Percentiles rank a stretch among this genome's conserved stretches.
Evolutionary conservation across 2,113 vertebrate species (phyloP).

Genomic region (Gavia stellata): DNA sequence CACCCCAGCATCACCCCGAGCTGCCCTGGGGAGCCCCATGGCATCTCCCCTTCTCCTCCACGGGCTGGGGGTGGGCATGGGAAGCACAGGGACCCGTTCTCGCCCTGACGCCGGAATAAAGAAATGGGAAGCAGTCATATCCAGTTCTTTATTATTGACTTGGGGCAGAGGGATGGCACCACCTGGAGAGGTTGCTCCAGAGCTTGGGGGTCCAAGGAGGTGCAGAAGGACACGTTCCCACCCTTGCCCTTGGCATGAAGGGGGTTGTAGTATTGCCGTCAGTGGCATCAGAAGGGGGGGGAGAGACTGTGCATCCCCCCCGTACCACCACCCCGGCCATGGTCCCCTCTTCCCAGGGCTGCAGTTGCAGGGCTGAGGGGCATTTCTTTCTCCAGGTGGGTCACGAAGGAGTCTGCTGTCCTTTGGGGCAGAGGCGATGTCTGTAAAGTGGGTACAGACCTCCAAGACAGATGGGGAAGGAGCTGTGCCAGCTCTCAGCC

Average conservation of each 20-base stretch:
- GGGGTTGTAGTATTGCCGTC: not conserved
- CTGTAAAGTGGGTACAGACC: not conserved
- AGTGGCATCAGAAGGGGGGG: fast-evolving
- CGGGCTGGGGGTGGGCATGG: not conserved
- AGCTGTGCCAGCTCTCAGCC: not conserved
- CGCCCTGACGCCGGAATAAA: fast-evolving
- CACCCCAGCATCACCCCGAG: not conserved
- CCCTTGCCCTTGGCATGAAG: not conserved
- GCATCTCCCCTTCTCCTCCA: not conserved
- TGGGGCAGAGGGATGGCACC: not conserved
- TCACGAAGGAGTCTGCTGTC: not conserved
- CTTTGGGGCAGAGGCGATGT: fast-evolving
- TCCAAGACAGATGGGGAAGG: not conserved
- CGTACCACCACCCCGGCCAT: fast-evolving
- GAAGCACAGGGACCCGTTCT: fast-evolving
- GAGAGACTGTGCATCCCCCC: not conserved
- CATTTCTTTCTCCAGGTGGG: not conserved
- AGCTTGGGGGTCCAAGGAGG: not conserved
- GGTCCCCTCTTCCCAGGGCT: not conserved
- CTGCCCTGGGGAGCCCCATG: not conserved
- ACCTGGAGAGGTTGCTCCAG: not conserved
- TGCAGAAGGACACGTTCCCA: not conserved
- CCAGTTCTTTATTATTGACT: not conserved
- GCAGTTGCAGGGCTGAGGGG: not conserved
- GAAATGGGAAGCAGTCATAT: not conserved